Evolutionary conservation across 2,888 invertebrate species (phyloP).

Genomic region (Nomada ruficornis): DNA sequence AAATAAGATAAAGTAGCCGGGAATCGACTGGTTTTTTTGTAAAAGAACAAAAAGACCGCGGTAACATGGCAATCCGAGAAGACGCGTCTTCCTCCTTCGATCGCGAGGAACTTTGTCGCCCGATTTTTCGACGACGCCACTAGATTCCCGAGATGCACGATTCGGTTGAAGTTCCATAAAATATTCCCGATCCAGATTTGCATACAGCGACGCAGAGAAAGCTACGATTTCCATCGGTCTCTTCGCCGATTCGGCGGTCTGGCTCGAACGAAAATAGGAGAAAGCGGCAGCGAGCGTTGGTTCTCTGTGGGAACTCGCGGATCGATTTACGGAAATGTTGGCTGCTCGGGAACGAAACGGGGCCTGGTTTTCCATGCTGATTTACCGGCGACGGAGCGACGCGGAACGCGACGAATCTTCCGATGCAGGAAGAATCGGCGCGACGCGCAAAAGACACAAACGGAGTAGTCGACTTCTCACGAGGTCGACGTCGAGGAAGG

Average conservation of each 20-base stretch:
- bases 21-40: background rate
- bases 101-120: slow-evolving; percentile 17
- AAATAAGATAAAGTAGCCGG: no score
- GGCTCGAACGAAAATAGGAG: slow-evolving; percentile 25
- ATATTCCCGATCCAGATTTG: slow-evolving; percentile 59
- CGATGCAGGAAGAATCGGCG: background rate
- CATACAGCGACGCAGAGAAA: slow-evolving; percentile 51
- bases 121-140: slow-evolving; percentile 41
- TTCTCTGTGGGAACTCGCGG: no score
- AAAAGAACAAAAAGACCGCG: slow-evolving; percentile 48
- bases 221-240: slow-evolving; percentile 53
- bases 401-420: background rate
- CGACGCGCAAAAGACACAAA: slow-evolving; percentile 13
- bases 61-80: background rate
- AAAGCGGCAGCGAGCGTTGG: slow-evolving; percentile 28
- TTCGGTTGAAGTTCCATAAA: slow-evolving; percentile 49
- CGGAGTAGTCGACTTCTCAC: slow-evolving; percentile 55
- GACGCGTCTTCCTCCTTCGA: background rate
- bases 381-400: background rate
- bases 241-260: slow-evolving; percentile 1
- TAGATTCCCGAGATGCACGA: slow-evolving; percentile 63
- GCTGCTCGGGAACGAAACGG: no score
- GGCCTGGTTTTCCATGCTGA: background rate
- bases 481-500: slow-evolving; percentile 32
- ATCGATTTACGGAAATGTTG: no score